Conservation (phyloP, 2,888 invertebrate species). For the Allygus modestus region DNA sequence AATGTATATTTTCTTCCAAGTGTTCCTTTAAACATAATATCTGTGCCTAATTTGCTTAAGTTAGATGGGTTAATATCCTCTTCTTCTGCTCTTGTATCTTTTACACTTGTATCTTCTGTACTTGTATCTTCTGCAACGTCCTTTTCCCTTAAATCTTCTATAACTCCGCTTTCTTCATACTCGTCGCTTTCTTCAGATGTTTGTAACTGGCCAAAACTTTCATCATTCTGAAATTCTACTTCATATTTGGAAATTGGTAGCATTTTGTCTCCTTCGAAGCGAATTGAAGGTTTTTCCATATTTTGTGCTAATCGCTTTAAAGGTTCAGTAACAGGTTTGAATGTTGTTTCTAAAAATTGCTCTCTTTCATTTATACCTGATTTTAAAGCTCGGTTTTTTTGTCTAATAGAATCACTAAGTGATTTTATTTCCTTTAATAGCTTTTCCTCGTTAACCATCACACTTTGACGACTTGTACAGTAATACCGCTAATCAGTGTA, state of each 20-base stretch:
- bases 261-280: not conserved
- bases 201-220: not conserved
- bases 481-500: conserved; percentile 3
- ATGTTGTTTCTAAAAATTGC: conserved; percentile 25
- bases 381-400: conserved; percentile 20
- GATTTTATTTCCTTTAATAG: conserved; percentile 19
- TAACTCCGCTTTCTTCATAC: not conserved
- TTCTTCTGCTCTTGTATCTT: no score
- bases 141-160: not conserved
- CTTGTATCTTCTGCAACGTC: no score
- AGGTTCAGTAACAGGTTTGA: conserved; percentile 21
- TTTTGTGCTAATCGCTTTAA: conserved; percentile 22
- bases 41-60: no score
- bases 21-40: no score
- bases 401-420: conserved; percentile 51
- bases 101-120: no score
- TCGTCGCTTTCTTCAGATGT: not conserved
- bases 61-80: no score
- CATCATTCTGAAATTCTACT: not conserved
- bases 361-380: conserved; percentile 21
- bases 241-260: not conserved
- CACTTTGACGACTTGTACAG: not conserved
- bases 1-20: no score
- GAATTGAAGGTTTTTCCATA: not conserved
- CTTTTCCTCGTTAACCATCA: not conserved